Evolutionary conservation across 2,888 invertebrate genomes (phyloP), one percentile per base, ranked within the genome.

Genomic region (Phrixothrix hirtus): DNA sequence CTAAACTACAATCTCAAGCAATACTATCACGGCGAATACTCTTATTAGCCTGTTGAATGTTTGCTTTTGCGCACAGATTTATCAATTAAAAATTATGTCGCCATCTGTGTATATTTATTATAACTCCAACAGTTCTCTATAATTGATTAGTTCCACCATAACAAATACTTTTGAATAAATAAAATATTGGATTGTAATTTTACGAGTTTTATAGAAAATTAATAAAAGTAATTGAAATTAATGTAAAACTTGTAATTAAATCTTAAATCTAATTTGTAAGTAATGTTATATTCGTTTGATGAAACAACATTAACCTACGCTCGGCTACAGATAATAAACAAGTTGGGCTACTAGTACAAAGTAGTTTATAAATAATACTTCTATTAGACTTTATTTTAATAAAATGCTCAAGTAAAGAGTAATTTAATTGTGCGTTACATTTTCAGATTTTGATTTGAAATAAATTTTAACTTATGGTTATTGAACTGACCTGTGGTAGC

Each of bases 1-100:
- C 17, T 10, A 21, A 12, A 25, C 21, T 32, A 21, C 11, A 35
- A 32, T 27, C 45, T 38, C 46, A 37, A 34, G 25, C 27, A 35
- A 42, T 36, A 52, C 36, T 42, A 51, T 27, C 42, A 42, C 52
- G 42, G 52, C 52, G 35, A 46, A 51, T 47, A 36, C 27, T 34
- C n/a, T 39, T 46, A 43, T 47, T 41, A 52, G 52, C 52, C 52
- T 52, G 52, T 52, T 52, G 52, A 46, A 52, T 47, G 42, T 50
- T 34, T 15, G 37, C 39, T 36, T 46, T 41, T 52, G 52, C 52
- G 52, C 46, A 41, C 36, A 9, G 11, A 29, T 12, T 11, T 2
- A n/a, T 2, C 5, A 11, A 11, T 37, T 25, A 37, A 37, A 37
- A 6, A 2, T 10, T 17, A n/a, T 12, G 14, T 9, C 21, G 21